Conservation (phyloP, 2,113 vertebrate species). For the Vidua macroura region DNA sequence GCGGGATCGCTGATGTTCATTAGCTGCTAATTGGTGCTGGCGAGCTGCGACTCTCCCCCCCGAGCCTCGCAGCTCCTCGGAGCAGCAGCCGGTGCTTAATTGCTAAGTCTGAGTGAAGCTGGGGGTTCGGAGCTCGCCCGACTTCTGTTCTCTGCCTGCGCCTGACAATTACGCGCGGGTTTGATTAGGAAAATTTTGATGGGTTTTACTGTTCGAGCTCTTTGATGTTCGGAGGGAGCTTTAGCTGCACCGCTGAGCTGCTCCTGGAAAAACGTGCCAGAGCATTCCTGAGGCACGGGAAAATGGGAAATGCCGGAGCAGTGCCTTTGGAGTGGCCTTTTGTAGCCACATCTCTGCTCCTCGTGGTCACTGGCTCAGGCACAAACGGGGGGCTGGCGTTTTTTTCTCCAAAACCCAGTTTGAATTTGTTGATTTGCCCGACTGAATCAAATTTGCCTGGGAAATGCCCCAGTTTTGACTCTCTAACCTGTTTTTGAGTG, state of each 20-base stretch:
- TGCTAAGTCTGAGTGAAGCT: conserved; percentile 56
- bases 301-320: not conserved
- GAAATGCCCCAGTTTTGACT: not conserved
- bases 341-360: not conserved
- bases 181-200: conserved; percentile 63
- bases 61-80: not conserved
- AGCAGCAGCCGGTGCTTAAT: conserved; percentile 51
- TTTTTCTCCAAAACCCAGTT: not conserved
- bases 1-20: conserved; percentile 57
- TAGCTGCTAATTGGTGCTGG: conserved; percentile 57
- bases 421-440: not conserved
- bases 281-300: not conserved
- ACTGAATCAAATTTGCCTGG: not conserved
- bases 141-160: conserved; percentile 13
- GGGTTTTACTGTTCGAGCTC: conserved; percentile 47
- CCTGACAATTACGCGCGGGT: conserved; percentile 58
- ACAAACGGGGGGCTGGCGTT: not conserved
- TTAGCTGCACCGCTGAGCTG: not conserved
- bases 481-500: not conserved
- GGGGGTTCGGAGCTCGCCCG: conserved; percentile 22
- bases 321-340: not conserved
- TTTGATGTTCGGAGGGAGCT: conserved; percentile 54
- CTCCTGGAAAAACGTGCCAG: not conserved
- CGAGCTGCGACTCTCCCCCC: conserved; percentile 26
- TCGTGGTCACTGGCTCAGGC: not conserved